These are phyloP conservation scores for Macaria liturata DNA, from an alignment of 2,888 invertebrate genomes.

Conservation along the genomic window DNA sequence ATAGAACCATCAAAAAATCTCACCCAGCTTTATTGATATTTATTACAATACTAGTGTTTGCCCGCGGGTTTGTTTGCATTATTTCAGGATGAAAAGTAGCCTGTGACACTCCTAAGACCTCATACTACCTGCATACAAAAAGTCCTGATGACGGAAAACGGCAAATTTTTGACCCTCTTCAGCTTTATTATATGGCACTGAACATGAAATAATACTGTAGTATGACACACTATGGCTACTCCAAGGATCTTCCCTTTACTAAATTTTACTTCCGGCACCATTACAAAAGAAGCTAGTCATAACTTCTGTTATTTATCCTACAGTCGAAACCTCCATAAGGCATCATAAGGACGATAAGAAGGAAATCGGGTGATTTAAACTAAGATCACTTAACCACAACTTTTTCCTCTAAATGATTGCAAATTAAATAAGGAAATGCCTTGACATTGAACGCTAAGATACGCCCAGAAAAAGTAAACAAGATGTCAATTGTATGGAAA, in stretches of 20 bases:
- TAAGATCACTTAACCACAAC: slow-evolving; percentile 25
- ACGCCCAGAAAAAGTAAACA: slow-evolving; percentile 34
- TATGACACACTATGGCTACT: too few relatives aligned
- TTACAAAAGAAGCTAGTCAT: slow-evolving; percentile 2
- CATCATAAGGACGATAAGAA: slow-evolving; percentile 27
- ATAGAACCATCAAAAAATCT: too few relatives aligned
- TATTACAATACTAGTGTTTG: too few relatives aligned
- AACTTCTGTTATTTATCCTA: slow-evolving; percentile 19
- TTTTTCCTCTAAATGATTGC: slow-evolving; percentile 35
- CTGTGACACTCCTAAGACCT: too few relatives aligned
- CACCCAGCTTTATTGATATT: too few relatives aligned
- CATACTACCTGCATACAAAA: too few relatives aligned
- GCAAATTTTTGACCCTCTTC: too few relatives aligned
- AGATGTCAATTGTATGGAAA: slow-evolving; percentile 29
- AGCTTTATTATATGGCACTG: too few relatives aligned
- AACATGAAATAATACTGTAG: too few relatives aligned
- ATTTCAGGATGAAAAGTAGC: too few relatives aligned
- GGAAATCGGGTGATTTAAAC: slow-evolving; percentile 30
- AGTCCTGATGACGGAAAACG: too few relatives aligned
- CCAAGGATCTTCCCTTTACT: slow-evolving; percentile 2
- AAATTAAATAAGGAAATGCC: slow-evolving; percentile 32
- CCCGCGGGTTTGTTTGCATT: too few relatives aligned
- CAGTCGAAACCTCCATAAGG: slow-evolving; percentile 24
- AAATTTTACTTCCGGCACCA: slow-evolving; percentile 8
- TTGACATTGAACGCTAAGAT: slow-evolving; percentile 20